A percentile compares a stretch with the other conserved stretches of the same genome.
These are phyloP conservation scores for Plemyria rubiginata DNA, from an alignment of 2,888 invertebrate genomes.

Conservation along the genomic window DNA sequence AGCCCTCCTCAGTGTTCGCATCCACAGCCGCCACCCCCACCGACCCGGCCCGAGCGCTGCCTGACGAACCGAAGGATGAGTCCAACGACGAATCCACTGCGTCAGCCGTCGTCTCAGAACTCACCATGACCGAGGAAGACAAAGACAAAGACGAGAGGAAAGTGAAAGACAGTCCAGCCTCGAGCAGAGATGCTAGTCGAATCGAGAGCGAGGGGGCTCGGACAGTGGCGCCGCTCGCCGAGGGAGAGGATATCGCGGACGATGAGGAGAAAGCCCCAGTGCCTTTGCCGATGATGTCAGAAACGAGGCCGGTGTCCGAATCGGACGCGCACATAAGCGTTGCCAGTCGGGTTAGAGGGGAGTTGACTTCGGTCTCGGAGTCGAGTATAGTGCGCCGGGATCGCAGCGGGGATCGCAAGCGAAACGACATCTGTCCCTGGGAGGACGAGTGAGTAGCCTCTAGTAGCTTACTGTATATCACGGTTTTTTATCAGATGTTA, in stretches of 20 bases:
- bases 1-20: conserved; percentile 77
- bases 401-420: conserved; percentile 73
- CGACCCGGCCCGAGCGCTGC: conserved; percentile 44
- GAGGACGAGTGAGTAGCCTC: conserved; percentile 94
- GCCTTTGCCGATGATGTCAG: conserved; percentile 59
- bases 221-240: conserved; percentile 83
- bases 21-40: conserved; percentile 76
- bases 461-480: neutral
- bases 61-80: conserved; percentile 46
- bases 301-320: conserved; percentile 61
- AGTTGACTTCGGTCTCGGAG: conserved; percentile 73
- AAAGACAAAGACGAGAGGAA: conserved; percentile 55
- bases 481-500: neutral
- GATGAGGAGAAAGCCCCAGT: conserved; percentile 82
- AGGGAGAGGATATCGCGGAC: conserved; percentile 88
- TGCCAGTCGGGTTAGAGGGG: conserved; percentile 75
- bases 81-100: conserved; percentile 48
- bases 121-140: conserved; percentile 32
- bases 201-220: conserved; percentile 40
- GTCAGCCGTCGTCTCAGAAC: conserved; percentile 51
- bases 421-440: conserved; percentile 96
- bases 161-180: conserved; percentile 60
- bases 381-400: conserved; percentile 77
- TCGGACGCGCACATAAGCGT: conserved; percentile 67
- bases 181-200: conserved; percentile 44